Evolutionary conservation across 23 tunicate species (phyloP), one percentile per base, ranked within the genome.

Genomic region (Botrylloides violaceus): DNA sequence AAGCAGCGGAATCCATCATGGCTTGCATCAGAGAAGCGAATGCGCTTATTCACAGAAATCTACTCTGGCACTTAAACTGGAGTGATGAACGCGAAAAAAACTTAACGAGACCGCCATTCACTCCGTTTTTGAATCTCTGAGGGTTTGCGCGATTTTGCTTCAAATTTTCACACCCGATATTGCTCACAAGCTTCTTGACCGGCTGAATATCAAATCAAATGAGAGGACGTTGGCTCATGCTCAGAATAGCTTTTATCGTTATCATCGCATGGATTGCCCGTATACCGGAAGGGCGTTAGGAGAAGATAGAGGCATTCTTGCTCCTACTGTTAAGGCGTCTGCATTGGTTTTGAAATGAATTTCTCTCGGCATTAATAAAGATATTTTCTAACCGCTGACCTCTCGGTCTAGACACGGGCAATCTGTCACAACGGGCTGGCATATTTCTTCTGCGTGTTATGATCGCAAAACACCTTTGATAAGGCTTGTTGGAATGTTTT

Each of bases 111-210:
- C 80, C 20, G 34, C 75, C 3, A 28, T 85, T 25, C 66, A 92
- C 71, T 71, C 71, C 47, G 75, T 81, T 19, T 92, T 70, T 58
- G 98, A 92, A 72, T 79, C 77, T 29, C 32, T 92, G n/a, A 49
- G 98, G 6, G 98, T 92, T 12, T 65, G 72, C 58, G 86, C 79
- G 4, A 92, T 92, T 20, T 60, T 92, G 27, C 32, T 92, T 71
- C 98, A 92, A 65, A 79, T 86, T 22, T 70, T 80, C 35, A 56
- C 58, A 33, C 93, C 88, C 3, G 21, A 57, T 9, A 30, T 92
- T 22, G 80, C 94, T 31, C 26, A 36, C 12, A 34, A 58, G 4
- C 15, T 78, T 12, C 70, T 88, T 2, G 33, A 72, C 28, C 64
- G 61, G 33, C 64, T 88, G 25, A 56, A 49, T 22, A 70, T 88